These are phyloP conservation scores for Platycercus adscitus DNA, from an alignment of 2,113 vertebrate genomes.

Conservation along the genomic window DNA sequence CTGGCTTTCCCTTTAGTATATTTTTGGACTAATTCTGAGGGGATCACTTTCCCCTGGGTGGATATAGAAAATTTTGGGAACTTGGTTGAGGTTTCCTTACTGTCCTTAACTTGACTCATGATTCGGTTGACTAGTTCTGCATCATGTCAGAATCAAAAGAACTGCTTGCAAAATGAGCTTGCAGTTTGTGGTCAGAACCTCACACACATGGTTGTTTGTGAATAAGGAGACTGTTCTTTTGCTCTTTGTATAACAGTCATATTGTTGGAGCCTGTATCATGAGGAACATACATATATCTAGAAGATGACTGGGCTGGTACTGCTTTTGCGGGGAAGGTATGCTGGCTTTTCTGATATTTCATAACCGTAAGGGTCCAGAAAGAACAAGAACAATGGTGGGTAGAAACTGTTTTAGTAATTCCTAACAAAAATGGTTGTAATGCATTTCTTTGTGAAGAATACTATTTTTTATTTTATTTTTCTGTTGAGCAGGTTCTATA, in stretches of 20 bases:
- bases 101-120: background rate
- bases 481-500: conserved; percentile 84
- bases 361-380: background rate
- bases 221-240: background rate
- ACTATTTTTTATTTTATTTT: background rate
- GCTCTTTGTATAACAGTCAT: background rate
- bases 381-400: background rate
- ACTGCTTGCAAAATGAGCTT: background rate
- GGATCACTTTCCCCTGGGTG: background rate
- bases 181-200: background rate
- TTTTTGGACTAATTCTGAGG: background rate
- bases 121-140: background rate
- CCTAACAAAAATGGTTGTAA: background rate
- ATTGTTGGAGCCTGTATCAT: background rate
- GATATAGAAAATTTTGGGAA: background rate
- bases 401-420: background rate
- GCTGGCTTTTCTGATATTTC: background rate
- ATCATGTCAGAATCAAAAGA: background rate
- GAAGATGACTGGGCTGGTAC: background rate
- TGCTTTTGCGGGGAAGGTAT: background rate
- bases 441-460: background rate
- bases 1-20: background rate
- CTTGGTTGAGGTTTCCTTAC: background rate
- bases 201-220: background rate
- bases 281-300: background rate